A percentile compares a stretch with the other conserved stretches of the same genome.
Conservation (phyloP, 2,888 invertebrate species). For the Doris montereyensis region DNA sequence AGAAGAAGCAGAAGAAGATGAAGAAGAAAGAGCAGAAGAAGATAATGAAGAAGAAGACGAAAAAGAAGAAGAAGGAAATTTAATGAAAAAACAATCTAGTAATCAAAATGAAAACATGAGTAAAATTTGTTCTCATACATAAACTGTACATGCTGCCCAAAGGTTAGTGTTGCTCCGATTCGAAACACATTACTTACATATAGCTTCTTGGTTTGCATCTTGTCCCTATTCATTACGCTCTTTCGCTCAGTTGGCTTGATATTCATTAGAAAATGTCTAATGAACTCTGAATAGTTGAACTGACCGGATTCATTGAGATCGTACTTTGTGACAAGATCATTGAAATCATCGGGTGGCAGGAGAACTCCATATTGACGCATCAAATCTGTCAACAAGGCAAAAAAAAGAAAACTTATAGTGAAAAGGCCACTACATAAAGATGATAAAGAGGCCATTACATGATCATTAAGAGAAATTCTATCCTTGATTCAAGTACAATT, state of each 20-base stretch:
- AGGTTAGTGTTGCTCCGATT: too few relatives aligned
- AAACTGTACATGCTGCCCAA: too few relatives aligned
- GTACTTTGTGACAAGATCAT: conserved; percentile 66
- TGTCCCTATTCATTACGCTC: conserved; percentile 47
- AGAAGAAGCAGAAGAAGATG: too few relatives aligned
- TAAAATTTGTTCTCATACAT: too few relatives aligned
- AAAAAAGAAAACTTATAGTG: neutral
- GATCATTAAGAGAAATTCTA: too few relatives aligned
- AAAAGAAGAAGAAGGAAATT: neutral
- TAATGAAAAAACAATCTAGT: neutral
- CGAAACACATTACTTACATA: conserved; percentile 27
- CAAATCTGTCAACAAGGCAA: conserved; percentile 53
- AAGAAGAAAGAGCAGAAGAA: too few relatives aligned
- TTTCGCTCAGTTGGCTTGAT: conserved; percentile 54
- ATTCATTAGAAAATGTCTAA: conserved; percentile 67
- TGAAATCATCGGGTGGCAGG: conserved; percentile 60
- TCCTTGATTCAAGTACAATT: too few relatives aligned
- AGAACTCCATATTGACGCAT: conserved; percentile 55
- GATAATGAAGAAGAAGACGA: too few relatives aligned
- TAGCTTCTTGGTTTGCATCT: conserved; percentile 47
- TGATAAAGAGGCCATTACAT: too few relatives aligned
- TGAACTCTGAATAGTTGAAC: conserved; percentile 68
- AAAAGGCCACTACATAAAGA: too few relatives aligned
- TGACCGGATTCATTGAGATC: conserved; percentile 66
- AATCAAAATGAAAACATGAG: neutral